Conservation (phyloP, 1,140 invertebrate genomes). For the Sinella curviseta region DNA sequence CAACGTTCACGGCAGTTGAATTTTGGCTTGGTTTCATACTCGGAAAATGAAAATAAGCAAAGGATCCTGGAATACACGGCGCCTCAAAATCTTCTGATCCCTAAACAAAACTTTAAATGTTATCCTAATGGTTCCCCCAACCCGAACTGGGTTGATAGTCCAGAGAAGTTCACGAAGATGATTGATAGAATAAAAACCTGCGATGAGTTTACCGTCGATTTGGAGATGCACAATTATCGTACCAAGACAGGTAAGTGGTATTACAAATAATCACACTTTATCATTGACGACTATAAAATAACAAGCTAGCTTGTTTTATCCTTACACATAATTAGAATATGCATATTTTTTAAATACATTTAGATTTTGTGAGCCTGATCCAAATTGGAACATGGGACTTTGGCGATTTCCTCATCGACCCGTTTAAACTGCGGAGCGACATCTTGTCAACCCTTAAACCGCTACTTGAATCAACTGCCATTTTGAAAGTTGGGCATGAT, state of each 20-base stretch:
- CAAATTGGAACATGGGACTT: background rate
- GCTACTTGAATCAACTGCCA: background rate
- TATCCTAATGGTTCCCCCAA: background rate
- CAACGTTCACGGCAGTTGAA: background rate
- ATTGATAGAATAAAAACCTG: background rate
- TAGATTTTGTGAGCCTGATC: background rate
- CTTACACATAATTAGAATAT: background rate
- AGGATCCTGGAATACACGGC: background rate
- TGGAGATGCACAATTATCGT: background rate
- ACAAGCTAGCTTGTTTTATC: background rate
- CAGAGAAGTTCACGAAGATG: background rate
- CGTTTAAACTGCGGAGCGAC: background rate
- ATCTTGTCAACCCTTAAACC: background rate
- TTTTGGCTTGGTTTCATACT: background rate
- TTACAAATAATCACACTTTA: no score
- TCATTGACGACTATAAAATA: background rate
- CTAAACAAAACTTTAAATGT: background rate
- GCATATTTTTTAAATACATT: background rate
- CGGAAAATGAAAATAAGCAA: background rate
- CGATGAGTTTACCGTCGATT: background rate
- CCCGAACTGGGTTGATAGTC: background rate
- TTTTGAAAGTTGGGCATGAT: background rate
- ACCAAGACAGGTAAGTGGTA: background rate
- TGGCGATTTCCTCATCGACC: background rate
- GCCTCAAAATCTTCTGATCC: background rate